Evolutionary conservation across 2,888 invertebrate genomes (phyloP).

Genomic region (Clanis bilineata): DNA sequence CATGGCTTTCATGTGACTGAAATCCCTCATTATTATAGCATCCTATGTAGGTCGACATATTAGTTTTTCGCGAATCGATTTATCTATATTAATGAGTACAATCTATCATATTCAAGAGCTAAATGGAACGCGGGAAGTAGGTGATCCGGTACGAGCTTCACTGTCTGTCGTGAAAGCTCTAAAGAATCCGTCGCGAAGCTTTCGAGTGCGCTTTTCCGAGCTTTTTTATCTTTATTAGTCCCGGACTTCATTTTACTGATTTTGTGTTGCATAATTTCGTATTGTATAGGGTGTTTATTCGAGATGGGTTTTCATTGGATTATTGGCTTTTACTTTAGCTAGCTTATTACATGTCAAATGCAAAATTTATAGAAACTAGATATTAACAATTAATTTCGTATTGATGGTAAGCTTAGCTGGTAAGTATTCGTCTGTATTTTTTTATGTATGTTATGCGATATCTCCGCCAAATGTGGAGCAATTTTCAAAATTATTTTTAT

Average conservation of each 20-base stretch:
- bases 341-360: too few species aligned
- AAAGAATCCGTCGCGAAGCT: slow-evolving; percentile 6
- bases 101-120: slow-evolving; percentile 4
- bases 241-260: slow-evolving; percentile 8
- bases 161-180: slow-evolving; percentile 9
- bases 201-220: slow-evolving; percentile 5
- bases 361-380: too few species aligned
- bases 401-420: too few species aligned
- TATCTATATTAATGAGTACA: slow-evolving; percentile 8
- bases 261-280: background rate
- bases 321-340: too few species aligned
- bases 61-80: background rate
- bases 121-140: slow-evolving; percentile 8
- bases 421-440: too few species aligned
- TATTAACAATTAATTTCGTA: too few species aligned
- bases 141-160: slow-evolving; percentile 8
- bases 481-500: too few species aligned
- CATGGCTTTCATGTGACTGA: too few species aligned
- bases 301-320: background rate
- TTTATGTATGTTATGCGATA: too few species aligned
- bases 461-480: too few species aligned
- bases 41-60: background rate
- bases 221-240: slow-evolving; percentile 5
- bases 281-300: too few species aligned
- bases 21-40: background rate